Evolutionary conservation across 2,797 vertebrate genomes (phyloP).

Genomic region (Mus caroli): DNA sequence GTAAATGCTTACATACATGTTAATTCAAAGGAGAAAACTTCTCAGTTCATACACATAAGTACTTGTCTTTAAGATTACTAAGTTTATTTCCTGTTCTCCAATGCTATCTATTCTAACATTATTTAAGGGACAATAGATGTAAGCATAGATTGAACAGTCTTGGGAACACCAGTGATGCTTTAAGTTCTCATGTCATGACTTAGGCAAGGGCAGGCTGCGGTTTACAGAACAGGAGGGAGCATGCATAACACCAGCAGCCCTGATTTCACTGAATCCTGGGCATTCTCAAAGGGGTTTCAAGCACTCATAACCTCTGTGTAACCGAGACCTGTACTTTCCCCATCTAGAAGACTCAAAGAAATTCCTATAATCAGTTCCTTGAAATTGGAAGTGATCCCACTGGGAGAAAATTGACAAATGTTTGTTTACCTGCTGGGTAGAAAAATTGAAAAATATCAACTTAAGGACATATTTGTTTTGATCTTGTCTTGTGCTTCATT

Average conservation of each 20-base stretch:
- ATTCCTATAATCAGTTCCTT: constrained; percentile 65
- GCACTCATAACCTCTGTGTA: constrained; percentile 20
- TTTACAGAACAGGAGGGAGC: not conserved
- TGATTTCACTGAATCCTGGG: not conserved
- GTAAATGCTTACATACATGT: not conserved
- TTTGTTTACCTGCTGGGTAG: constrained; percentile 76
- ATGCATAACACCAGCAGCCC: not conserved
- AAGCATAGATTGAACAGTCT: not conserved
- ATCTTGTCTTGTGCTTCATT: constrained; percentile 62
- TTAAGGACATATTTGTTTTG: constrained; percentile 74
- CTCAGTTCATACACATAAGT: not conserved
- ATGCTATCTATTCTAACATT: not conserved
- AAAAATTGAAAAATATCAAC: constrained; percentile 82
- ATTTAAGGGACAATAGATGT: not conserved
- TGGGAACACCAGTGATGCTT: not conserved
- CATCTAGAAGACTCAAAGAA: constrained; percentile 67
- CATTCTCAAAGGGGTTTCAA: constrained; percentile 2
- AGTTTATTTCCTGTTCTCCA: not conserved
- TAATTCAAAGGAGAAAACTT: not conserved
- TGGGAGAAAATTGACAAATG: constrained; percentile 73
- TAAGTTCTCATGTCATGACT: not conserved
- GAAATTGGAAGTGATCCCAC: constrained; percentile 63
- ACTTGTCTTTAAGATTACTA: not conserved
- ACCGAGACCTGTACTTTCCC: constrained; percentile 4
- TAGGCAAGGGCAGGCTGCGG: not conserved